Evolutionary conservation across 1,140 invertebrate genomes (phyloP).

Genomic region (Aradophagus sp.): DNA sequence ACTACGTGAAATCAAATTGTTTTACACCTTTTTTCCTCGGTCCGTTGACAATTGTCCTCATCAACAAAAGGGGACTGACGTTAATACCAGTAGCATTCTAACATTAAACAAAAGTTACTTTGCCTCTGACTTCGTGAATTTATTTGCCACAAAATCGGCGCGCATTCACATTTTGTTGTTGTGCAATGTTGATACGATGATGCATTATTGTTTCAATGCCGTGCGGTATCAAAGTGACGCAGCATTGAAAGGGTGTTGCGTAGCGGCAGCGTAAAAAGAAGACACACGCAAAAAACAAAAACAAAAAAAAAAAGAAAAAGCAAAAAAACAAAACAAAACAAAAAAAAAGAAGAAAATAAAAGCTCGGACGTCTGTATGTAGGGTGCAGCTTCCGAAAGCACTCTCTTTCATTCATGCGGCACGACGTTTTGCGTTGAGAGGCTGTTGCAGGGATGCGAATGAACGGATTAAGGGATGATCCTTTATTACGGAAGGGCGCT

Average conservation of each 20-base stretch:
- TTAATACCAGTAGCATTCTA: too few species aligned
- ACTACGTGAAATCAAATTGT: too few species aligned
- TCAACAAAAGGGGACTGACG: too few species aligned
- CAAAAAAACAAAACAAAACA: too few species aligned
- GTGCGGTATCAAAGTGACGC: constrained; percentile 47
- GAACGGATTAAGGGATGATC: constrained; percentile 75
- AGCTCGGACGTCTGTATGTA: constrained; percentile 52
- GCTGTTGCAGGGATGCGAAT: constrained; percentile 72
- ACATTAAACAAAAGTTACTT: too few species aligned
- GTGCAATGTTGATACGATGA: constrained; percentile 44
- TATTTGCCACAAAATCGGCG: constrained; percentile 18
- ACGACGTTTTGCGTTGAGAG: constrained; percentile 62
- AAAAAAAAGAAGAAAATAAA: constrained; percentile 55
- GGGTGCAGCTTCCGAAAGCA: constrained; percentile 60
- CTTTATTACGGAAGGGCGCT: constrained; percentile 66
- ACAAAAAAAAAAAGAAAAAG: too few species aligned
- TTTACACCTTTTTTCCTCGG: too few species aligned
- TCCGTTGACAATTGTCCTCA: too few species aligned
- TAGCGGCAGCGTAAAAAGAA: constrained; percentile 55
- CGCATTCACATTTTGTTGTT: constrained; percentile 42
- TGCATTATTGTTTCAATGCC: constrained; percentile 51
- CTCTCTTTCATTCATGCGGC: constrained; percentile 58
- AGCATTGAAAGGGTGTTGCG: constrained; percentile 55
- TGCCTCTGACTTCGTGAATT: too few species aligned
- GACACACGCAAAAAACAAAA: too few species aligned